Base-by-base conservation (phyloP, 2,888 invertebrate species). In the Dolomedes plantarius region DNA sequence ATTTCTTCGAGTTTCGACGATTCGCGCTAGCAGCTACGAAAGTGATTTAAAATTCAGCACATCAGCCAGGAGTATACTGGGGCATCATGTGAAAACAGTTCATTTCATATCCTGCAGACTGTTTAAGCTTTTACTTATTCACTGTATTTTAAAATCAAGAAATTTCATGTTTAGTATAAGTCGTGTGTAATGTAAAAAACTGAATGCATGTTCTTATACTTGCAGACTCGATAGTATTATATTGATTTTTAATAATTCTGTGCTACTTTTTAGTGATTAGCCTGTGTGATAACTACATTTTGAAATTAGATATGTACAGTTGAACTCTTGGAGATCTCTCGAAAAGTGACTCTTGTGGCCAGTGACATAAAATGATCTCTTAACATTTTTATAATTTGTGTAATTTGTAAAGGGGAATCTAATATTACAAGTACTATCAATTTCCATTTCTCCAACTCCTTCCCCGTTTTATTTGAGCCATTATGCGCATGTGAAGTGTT, bases 1-100 rank as follows among this genome's bases (percentile, higher is more conserved):
- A 56, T 56, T 56, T 56, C 56, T 56, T 23, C 56, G 3, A 23
- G 56, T 11, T 56, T 5, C 3, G 19, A 11, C 13, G 11, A 19
- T 56, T 56, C 9, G 23, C 56, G 56, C 56, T 56, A 56, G 56
- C 56, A 56, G 56, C 23, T 56, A 56, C 23, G 56, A 56, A 56
- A 56, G 23, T 56, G 56, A 56, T 23, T 56, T 46, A 56, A 56
- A 56, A 56, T 56, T 56, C 56, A 23, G 23, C 56, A 56, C 23
- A 7, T 56, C 23, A 56, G 23, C 56, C 7, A 56, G 23, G 3
- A 9, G 13, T 46, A 16, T 46, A 46, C 16, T n/a, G 16, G 23
- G 5, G 23, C 56, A 56, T 46, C 41, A 2, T 56, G 56, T 7
- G 56, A 46, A 46, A 46, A 16, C 16, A 16, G 46, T 16, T 46